Percentiles rank a stretch among this genome's conserved stretches.
Evolutionary conservation across 2,113 vertebrate genomes (phyloP).

Genomic region (Eublepharis macularius): DNA sequence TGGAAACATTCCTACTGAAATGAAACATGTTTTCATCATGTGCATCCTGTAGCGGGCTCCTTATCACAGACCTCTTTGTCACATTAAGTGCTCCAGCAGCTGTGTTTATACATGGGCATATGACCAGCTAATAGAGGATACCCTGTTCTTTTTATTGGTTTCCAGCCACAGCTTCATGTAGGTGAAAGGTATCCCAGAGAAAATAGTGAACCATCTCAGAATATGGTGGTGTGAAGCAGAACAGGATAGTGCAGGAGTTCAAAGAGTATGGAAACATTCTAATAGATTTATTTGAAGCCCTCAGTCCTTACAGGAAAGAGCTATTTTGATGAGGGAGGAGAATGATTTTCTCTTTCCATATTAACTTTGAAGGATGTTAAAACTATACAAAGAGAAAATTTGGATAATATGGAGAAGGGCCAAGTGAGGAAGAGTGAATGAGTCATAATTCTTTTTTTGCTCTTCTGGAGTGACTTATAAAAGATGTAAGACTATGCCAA

Average conservation of each 20-base stretch:
- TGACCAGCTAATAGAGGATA: not conserved
- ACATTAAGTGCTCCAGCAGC: not conserved
- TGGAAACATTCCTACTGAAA: not conserved
- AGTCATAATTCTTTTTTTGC: not conserved
- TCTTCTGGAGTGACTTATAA: not conserved
- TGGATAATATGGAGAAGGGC: not conserved
- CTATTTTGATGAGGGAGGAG: not conserved
- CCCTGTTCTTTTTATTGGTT: not conserved
- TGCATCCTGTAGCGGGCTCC: not conserved
- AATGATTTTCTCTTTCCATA: not conserved
- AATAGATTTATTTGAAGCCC: not conserved
- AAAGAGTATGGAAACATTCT: not conserved
- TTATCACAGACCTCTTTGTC: constrained; percentile 9
- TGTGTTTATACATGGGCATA: not conserved
- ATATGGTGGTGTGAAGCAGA: not conserved
- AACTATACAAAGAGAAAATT: not conserved
- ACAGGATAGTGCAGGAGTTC: not conserved
- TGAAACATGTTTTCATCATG: not conserved
- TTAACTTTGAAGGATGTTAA: not conserved
- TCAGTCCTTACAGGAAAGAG: not conserved
- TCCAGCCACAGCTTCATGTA: not conserved
- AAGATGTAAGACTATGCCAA: not conserved
- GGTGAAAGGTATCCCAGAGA: not conserved
- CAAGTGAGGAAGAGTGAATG: not conserved
- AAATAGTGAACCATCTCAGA: not conserved